Evolutionary conservation across 2,113 vertebrate species (phyloP).

Genomic region (Muntiacus muntjak): DNA sequence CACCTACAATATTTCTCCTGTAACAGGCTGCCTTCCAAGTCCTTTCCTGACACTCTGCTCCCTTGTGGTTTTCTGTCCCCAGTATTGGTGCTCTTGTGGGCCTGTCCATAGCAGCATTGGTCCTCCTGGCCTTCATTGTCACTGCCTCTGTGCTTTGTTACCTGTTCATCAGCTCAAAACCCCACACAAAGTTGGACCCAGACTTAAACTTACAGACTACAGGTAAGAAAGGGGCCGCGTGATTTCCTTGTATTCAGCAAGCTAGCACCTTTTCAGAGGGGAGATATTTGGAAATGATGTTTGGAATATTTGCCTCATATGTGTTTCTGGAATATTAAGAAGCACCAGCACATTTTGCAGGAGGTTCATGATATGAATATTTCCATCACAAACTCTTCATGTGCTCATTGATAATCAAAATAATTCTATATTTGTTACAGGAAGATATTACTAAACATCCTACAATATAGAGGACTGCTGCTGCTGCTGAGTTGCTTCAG

Average conservation of each 20-base stretch:
- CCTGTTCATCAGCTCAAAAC: conserved; percentile 93
- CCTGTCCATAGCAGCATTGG: conserved; percentile 90
- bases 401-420: background rate
- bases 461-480: background rate
- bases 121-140: conserved; percentile 92
- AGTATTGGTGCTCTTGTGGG: conserved; percentile 92
- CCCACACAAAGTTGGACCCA: conserved; percentile 86
- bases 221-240: conserved; percentile 78
- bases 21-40: background rate
- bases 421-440: background rate
- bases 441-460: background rate
- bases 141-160: conserved; percentile 94
- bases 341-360: background rate
- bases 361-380: background rate
- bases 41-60: background rate
- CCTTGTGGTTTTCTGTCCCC: conserved; percentile 59
- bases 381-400: background rate
- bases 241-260: background rate
- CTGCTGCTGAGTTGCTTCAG: too few relatives aligned
- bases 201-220: conserved; percentile 86
- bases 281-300: background rate
- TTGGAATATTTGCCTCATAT: background rate
- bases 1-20: background rate
- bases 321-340: background rate
- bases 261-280: background rate